A percentile compares a stretch with the other conserved stretches of the same genome.
phyloP scores from a whole-genome alignment of 2,888 invertebrate species.

The Gymnoscelis rufifasciata region DNA sequence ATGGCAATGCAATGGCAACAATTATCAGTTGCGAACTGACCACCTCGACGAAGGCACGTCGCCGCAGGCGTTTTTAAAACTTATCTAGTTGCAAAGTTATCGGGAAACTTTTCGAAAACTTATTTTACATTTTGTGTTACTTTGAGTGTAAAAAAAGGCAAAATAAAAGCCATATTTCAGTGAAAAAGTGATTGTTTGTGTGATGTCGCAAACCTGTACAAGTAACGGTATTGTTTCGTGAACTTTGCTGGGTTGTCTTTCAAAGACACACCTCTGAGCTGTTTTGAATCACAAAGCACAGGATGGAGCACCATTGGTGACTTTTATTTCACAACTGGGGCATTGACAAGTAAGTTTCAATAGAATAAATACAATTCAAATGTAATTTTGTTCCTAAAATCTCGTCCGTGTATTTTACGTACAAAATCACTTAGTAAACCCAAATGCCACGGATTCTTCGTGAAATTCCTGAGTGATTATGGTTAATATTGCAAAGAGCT shows the following conservation, averaged over 20 bases:
- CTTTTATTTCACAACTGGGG: slow-evolving; percentile 29
- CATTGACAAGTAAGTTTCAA: slow-evolving; percentile 19
- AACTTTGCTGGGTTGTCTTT: slow-evolving; percentile 50
- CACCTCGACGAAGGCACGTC: slow-evolving; percentile 47
- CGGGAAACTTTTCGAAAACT: slow-evolving; percentile 10
- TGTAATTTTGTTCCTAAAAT: not conserved
- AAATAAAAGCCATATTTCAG: slow-evolving; percentile 1
- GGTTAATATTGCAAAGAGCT: not conserved
- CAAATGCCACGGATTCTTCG: not conserved
- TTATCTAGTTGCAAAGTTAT: slow-evolving; percentile 13
- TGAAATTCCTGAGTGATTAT: slow-evolving; percentile 1
- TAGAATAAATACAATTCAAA: not conserved
- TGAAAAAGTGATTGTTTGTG: slow-evolving; percentile 33
- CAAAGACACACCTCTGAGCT: slow-evolving; percentile 59
- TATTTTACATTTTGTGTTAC: not conserved
- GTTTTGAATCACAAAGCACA: slow-evolving; percentile 48
- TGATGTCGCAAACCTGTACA: slow-evolving; percentile 31
- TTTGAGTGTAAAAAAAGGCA: not conserved
- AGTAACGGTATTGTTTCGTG: slow-evolving; percentile 42
- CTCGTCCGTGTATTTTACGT: no score
- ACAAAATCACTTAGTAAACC: no score
- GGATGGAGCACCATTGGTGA: slow-evolving; percentile 55
- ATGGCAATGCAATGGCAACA: not conserved
- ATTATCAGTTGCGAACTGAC: slow-evolving; percentile 50
- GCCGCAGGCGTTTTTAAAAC: not conserved